phyloP scores from a whole-genome alignment of 2,113 vertebrate genomes.

The Osmerus eperlanus region DNA sequence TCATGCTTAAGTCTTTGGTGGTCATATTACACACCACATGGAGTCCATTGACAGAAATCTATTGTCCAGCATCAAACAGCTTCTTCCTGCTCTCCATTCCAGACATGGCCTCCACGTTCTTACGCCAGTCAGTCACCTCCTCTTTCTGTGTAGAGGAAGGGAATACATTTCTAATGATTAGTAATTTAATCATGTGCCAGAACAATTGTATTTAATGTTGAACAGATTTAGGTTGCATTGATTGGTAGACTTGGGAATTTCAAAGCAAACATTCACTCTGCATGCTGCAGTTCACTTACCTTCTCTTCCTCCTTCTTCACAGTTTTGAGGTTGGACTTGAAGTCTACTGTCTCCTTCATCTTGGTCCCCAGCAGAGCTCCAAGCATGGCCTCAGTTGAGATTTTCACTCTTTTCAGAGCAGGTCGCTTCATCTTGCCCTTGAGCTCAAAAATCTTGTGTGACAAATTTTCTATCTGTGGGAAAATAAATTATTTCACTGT shows the following conservation, averaged over 20 bases:
- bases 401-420: slow-evolving; percentile 70
- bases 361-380: slow-evolving; percentile 71
- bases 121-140: slow-evolving; percentile 77
- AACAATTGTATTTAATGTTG: too few species aligned
- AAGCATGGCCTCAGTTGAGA: slow-evolving; percentile 77
- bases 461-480: slow-evolving; percentile 58
- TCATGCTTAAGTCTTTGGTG: too few species aligned
- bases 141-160: slow-evolving; percentile 53
- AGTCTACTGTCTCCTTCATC: slow-evolving; percentile 75
- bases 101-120: slow-evolving; percentile 77
- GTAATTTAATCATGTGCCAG: background rate
- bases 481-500: background rate
- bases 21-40: too few species aligned
- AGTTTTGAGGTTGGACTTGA: slow-evolving; percentile 77
- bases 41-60: background rate
- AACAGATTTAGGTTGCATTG: too few species aligned
- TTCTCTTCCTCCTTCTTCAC: slow-evolving; percentile 79
- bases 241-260: too few species aligned
- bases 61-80: slow-evolving; percentile 58
- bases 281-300: slow-evolving; percentile 39
- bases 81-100: slow-evolving; percentile 79
- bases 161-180: background rate
- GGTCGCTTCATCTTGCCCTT: slow-evolving; percentile 69
- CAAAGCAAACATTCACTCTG: background rate
- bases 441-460: slow-evolving; percentile 56